phyloP scores from a whole-genome alignment of 1,140 invertebrate genomes.

The Halesus radiatus region DNA sequence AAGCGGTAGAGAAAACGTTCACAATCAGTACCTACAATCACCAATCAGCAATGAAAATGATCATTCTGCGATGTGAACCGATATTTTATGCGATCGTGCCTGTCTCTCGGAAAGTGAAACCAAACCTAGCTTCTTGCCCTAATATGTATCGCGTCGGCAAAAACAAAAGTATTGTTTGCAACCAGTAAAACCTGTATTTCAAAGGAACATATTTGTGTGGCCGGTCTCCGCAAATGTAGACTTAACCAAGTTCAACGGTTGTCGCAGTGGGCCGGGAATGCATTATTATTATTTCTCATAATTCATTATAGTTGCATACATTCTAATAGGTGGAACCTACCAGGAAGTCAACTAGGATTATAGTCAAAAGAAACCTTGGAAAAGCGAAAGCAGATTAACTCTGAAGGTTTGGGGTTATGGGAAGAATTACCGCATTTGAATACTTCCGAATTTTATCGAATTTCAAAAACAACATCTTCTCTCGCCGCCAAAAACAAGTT shows the following conservation, averaged over 20 bases:
- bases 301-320: no score
- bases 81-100: constrained; percentile 1
- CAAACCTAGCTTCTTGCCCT: constrained; percentile 7
- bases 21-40: no score
- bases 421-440: no score
- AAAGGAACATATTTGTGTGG: background rate
- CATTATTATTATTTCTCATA: background rate
- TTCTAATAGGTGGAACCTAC: no score
- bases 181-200: constrained; percentile 31
- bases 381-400: no score
- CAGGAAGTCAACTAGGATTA: no score
- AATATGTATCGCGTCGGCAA: constrained; percentile 2
- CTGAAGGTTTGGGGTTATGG: no score
- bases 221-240: constrained; percentile 6
- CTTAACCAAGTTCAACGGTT: constrained; percentile 5
- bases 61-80: background rate
- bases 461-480: background rate
- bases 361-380: no score
- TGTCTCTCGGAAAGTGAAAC: constrained; percentile 31
- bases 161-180: constrained; percentile 26
- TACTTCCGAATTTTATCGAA: no score
- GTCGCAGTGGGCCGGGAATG: constrained; percentile 8
- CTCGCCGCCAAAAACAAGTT: constrained; percentile 2
- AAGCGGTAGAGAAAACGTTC: no score
- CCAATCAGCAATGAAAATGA: background rate